Evolutionary conservation across 2,797 vertebrate species (phyloP), one percentile per base, ranked within the genome.

Genomic region (Pseudochromis fuscus): DNA sequence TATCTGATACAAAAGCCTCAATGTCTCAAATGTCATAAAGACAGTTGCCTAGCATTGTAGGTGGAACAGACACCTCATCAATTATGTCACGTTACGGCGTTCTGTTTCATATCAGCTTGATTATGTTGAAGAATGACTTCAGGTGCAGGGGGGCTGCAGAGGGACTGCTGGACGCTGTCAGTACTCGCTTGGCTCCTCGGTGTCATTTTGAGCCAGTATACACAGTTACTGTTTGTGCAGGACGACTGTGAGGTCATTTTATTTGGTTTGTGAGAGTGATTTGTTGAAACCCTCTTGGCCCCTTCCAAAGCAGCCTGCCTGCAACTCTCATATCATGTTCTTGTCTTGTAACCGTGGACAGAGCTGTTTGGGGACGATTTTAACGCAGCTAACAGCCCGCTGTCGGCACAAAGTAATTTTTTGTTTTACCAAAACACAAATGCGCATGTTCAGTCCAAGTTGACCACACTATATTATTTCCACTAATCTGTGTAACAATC

Each of bases 371-470:
- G 28, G 44, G 82, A 71, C 48, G 49, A 70, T 65, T 64, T 40
- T n/a, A n/a, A 21, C 30, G 10, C 67, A 49, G 81, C 77, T 40
- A 40, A 66, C 56, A 8, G 72, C 57, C 42, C 27, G 1, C 49
- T 44, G 59, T 66, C 46, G 5, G 56, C 72, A 56, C 23, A 19
- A 45, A 67, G 60, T 71, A 23, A 13, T 64, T 81, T 77, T 63
- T 59, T 65, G 71, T 75, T 35, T 52, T 73, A n/a, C 62, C 61
- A 74, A 49, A 45, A 67, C 27, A 9, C 67, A 75, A 61, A 74
- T 24, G 56, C 88, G 77, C 84, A 86, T 87, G 85, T 84, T 81
- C 71, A 84, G 80, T 80, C 75, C 66, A 48, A 71, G 69, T 65
- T 61, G 68, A 78, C 66, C 74, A 72, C 72, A 75, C 35, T 72